These are phyloP conservation scores for Drosophila monieri DNA, from an alignment of 2,888 invertebrate species.

Conservation along the genomic window DNA sequence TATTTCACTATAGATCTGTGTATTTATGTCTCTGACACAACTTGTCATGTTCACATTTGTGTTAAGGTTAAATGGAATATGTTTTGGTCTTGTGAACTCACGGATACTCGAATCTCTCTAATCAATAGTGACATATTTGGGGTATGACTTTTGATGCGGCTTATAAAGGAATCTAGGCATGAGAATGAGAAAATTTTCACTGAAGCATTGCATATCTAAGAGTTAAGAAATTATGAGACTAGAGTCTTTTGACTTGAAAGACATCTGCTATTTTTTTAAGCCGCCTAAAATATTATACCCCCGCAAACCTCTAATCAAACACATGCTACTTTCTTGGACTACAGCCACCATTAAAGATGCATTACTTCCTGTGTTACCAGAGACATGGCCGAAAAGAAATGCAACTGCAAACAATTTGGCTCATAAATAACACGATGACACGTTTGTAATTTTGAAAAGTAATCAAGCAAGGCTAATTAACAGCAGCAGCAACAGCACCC, in stretches of 20 bases:
- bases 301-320: slow-evolving; percentile 16
- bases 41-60: slow-evolving; percentile 47
- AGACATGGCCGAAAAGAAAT: slow-evolving; percentile 20
- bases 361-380: slow-evolving; percentile 26
- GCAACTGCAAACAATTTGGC: slow-evolving; percentile 59
- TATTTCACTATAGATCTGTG: slow-evolving; percentile 35
- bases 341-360: slow-evolving; percentile 31
- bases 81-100: slow-evolving; percentile 28
- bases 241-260: neutral
- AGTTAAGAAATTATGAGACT: too few species aligned
- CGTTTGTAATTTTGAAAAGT: slow-evolving; percentile 79
- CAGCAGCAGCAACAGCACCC: slow-evolving; percentile 62
- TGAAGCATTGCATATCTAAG: neutral
- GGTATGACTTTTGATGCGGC: slow-evolving; percentile 4
- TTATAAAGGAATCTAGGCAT: neutral
- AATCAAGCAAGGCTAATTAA: slow-evolving; percentile 80
- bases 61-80: slow-evolving; percentile 70
- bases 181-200: too few species aligned
- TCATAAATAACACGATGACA: slow-evolving; percentile 80
- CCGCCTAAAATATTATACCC: neutral
- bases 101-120: slow-evolving; percentile 29
- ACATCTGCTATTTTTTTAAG: slow-evolving; percentile 1
- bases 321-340: slow-evolving; percentile 15
- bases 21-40: slow-evolving; percentile 31
- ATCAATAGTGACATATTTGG: slow-evolving; percentile 56